A percentile compares a stretch with the other conserved stretches of the same genome.
Conservation (phyloP, 1,140 invertebrate species). For the Anagrus nilaparvatae region DNA sequence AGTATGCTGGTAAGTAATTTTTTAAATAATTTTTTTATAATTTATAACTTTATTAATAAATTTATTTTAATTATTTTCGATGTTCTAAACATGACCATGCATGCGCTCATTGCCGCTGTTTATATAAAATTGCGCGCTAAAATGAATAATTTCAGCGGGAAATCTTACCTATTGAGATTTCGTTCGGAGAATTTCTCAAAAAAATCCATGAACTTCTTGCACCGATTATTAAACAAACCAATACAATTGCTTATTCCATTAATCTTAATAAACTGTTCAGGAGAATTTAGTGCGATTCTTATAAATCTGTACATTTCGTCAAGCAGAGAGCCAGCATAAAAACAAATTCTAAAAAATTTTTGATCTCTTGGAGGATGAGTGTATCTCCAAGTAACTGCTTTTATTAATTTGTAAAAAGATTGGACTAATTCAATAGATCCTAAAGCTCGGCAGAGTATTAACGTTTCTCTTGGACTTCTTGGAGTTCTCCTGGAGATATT, state of each 20-base stretch:
- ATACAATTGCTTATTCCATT: constrained; percentile 11
- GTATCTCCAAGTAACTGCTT: constrained; percentile 37
- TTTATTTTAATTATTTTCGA: too few relatives aligned
- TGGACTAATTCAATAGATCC: too few relatives aligned
- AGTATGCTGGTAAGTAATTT: too few relatives aligned
- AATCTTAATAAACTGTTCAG: constrained; percentile 8
- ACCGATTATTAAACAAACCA: constrained; percentile 18
- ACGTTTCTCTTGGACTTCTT: too few relatives aligned
- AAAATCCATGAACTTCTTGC: constrained; percentile 37
- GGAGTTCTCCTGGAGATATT: too few relatives aligned
- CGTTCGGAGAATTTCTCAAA: constrained; percentile 39
- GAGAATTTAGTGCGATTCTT: constrained; percentile 10
- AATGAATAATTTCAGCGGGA: too few relatives aligned
- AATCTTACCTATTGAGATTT: constrained; percentile 31
- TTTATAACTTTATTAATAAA: too few relatives aligned
- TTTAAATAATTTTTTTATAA: too few relatives aligned
- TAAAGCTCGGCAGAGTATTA: too few relatives aligned
- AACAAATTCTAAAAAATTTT: constrained; percentile 27
- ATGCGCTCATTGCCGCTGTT: too few relatives aligned
- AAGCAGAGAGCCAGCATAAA: constrained; percentile 33
- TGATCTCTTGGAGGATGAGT: constrained; percentile 28
- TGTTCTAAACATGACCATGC: too few relatives aligned
- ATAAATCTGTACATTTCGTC: constrained; percentile 30
- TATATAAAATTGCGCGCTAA: too few relatives aligned
- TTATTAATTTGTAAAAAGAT: constrained; percentile 31